phyloP scores from a whole-genome alignment of 2,888 invertebrate species.

The Tenthredo scrophulariae region DNA sequence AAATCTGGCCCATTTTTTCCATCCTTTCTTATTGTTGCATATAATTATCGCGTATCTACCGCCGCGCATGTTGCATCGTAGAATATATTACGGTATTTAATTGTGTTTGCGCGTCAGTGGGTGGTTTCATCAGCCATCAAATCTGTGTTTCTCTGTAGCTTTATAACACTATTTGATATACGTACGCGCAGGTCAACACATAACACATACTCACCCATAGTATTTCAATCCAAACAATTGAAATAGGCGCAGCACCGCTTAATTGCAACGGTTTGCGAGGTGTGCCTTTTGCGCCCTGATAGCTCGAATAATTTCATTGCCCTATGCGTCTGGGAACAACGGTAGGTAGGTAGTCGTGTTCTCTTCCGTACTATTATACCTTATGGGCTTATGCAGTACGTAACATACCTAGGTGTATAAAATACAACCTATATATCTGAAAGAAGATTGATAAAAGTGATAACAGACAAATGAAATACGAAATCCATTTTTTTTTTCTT shows the following conservation, averaged over 20 bases:
- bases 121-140: neutral
- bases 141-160: neutral
- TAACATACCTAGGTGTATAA: neutral
- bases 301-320: conserved; percentile 54
- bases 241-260: conserved; percentile 68
- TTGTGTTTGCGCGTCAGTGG: neutral
- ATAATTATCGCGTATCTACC: neutral
- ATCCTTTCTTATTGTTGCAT: neutral
- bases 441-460: neutral
- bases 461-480: neutral
- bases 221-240: conserved; percentile 63
- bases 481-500: neutral
- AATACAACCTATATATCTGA: neutral
- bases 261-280: conserved; percentile 62
- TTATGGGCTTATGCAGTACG: neutral
- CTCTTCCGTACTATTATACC: neutral
- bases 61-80: neutral
- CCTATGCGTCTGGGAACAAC: conserved; percentile 18
- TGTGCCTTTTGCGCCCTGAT: conserved; percentile 65
- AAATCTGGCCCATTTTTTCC: neutral
- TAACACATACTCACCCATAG: neutral
- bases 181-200: conserved; percentile 6
- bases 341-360: too few relatives aligned
- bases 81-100: neutral
- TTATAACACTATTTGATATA: neutral